Conservation (phyloP, 2,113 vertebrate species). For the Seriola rivoliana region DNA sequence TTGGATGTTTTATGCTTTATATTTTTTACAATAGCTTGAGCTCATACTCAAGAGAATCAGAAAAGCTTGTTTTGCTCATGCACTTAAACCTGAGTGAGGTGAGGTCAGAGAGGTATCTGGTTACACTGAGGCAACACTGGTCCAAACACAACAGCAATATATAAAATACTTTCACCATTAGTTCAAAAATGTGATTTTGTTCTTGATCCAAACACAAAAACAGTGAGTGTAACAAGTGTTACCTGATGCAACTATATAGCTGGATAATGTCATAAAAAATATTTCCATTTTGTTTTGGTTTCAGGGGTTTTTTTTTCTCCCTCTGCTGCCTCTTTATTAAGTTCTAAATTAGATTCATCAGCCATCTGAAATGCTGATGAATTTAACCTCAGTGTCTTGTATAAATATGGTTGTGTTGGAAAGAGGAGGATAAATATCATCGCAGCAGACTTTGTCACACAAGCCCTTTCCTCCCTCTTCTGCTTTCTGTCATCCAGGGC, state of each 20-base stretch:
- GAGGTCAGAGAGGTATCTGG: not conserved
- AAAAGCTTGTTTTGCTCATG: no score
- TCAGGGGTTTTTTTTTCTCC: no score
- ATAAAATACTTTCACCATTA: no score
- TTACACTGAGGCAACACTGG: not conserved
- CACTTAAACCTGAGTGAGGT: not conserved
- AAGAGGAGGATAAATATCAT: not conserved
- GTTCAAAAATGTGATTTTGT: no score
- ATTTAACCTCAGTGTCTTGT: not conserved
- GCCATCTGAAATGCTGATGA: not conserved
- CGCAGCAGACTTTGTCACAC: not conserved
- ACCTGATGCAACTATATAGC: not conserved
- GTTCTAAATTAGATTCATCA: not conserved
- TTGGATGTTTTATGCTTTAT: not conserved
- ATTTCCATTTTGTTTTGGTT: no score
- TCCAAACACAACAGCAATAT: not conserved
- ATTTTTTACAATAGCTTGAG: not conserved
- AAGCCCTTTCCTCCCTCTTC: not conserved
- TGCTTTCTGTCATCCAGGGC: slow-evolving; percentile 85
- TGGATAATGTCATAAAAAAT: not conserved
- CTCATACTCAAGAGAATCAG: not conserved
- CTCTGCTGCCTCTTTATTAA: not conserved
- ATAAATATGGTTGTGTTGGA: not conserved
- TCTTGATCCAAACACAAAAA: no score
- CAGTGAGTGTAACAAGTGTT: not conserved